phyloP scores from a whole-genome alignment of 2,888 invertebrate species.

The Heliconius ismenius region DNA sequence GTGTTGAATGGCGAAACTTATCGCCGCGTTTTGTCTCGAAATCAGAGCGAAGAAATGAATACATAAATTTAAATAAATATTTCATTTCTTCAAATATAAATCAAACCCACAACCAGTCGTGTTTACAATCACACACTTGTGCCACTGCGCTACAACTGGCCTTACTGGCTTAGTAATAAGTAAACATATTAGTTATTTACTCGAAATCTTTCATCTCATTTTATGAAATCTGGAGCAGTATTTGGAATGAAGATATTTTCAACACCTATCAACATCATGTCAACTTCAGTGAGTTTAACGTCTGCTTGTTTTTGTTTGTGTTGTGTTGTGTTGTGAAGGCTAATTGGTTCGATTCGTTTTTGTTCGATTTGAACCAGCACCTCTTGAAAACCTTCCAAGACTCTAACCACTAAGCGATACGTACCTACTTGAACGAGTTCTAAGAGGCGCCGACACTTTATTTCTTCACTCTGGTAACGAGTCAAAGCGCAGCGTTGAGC shows the following conservation, averaged over 20 bases:
- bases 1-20: no score
- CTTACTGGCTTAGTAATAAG: not conserved
- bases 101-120: no score
- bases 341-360: not conserved
- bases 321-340: not conserved
- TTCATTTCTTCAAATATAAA: no score
- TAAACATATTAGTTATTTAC: not conserved
- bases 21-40: no score
- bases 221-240: conserved; percentile 12
- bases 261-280: conserved; percentile 7
- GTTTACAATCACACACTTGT: no score
- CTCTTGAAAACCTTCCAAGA: not conserved
- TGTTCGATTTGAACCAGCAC: not conserved
- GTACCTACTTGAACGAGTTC: not conserved
- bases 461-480: no score
- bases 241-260: not conserved
- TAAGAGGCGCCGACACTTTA: no score
- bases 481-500: no score
- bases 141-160: not conserved
- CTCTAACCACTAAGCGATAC: not conserved
- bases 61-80: no score
- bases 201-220: conserved; percentile 11
- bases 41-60: no score
- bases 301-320: not conserved
- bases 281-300: not conserved